Evolutionary conservation across 2,888 invertebrate species (phyloP).

Genomic region (Gerris lacustris): DNA sequence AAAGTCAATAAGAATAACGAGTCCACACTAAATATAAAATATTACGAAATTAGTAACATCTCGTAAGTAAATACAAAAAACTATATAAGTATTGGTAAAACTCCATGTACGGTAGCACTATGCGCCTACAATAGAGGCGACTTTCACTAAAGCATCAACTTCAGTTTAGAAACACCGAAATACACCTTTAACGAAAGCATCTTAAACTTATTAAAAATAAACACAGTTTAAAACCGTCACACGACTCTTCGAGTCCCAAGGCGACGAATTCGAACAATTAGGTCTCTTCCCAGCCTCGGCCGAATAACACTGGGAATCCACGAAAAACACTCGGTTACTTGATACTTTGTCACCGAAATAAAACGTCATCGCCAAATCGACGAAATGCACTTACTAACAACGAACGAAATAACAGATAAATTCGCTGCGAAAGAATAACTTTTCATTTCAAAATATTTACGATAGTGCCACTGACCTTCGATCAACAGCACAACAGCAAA

Average conservation of each 20-base stretch:
- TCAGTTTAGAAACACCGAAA: too few species aligned
- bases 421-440: slow-evolving; percentile 7
- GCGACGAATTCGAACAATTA: neutral
- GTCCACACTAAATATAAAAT: too few species aligned
- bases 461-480: slow-evolving; percentile 36
- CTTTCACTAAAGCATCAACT: too few species aligned
- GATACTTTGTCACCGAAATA: neutral
- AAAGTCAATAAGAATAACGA: too few species aligned
- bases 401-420: neutral
- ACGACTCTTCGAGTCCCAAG: neutral
- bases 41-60: too few species aligned
- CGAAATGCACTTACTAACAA: neutral
- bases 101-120: too few species aligned
- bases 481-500: slow-evolving; percentile 33
- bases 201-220: too few species aligned
- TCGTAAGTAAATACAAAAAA: too few species aligned
- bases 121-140: too few species aligned
- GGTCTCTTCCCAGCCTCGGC: neutral
- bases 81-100: too few species aligned
- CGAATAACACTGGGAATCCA: neutral
- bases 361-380: slow-evolving; percentile 7
- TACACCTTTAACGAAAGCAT: too few species aligned
- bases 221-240: neutral
- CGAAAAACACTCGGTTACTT: neutral
- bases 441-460: slow-evolving; percentile 32